Evolutionary conservation across 2,113 vertebrate species (phyloP).

Genomic region (Alexandromys fortis): DNA sequence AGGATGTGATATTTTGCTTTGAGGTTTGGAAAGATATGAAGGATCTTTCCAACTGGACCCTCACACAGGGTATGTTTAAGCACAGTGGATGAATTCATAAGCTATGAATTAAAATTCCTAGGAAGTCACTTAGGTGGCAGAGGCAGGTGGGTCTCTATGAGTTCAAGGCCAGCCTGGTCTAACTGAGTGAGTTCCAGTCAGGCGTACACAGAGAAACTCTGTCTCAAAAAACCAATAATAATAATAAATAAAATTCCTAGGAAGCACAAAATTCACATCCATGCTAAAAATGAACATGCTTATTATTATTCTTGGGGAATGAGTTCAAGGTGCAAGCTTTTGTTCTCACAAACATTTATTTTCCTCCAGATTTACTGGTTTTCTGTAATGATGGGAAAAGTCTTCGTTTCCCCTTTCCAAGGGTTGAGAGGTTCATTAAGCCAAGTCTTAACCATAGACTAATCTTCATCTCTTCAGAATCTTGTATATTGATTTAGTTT

Average conservation of each 20-base stretch:
- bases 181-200: too few relatives aligned
- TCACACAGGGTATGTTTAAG: conserved; percentile 25
- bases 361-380: conserved; percentile 76
- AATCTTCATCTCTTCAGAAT: conserved; percentile 71
- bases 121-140: conserved; percentile 1
- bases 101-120: conserved; percentile 34
- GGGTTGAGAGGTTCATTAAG: conserved; percentile 60
- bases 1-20: background rate
- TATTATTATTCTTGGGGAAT: conserved; percentile 61
- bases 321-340: conserved; percentile 75
- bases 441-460: conserved; percentile 72
- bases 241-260: background rate
- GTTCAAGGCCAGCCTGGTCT: too few relatives aligned
- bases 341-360: conserved; percentile 77
- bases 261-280: conserved; percentile 69
- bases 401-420: conserved; percentile 73
- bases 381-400: conserved; percentile 66
- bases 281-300: conserved; percentile 65
- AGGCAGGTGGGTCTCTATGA: too few relatives aligned
- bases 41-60: background rate
- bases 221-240: too few relatives aligned
- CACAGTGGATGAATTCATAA: conserved; percentile 30
- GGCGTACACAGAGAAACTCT: too few relatives aligned
- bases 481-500: conserved; percentile 72
- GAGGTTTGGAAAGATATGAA: background rate